These are phyloP conservation scores for Clupea harengus DNA, from an alignment of 2,113 vertebrate genomes.

Conservation along the genomic window DNA sequence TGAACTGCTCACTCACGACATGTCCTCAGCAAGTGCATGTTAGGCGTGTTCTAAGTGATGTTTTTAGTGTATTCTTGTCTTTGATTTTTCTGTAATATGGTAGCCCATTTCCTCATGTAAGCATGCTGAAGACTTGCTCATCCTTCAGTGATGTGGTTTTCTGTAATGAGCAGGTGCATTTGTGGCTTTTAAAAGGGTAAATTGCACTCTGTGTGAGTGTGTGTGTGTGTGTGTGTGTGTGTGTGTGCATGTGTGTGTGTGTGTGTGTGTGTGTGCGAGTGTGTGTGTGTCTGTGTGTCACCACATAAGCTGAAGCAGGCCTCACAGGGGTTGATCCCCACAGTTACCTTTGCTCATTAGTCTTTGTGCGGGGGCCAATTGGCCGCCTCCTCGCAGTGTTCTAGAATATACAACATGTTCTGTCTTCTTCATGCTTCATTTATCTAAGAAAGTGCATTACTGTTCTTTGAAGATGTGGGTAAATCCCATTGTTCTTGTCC, in stretches of 20 bases:
- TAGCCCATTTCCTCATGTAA: constrained; percentile 42
- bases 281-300: not conserved
- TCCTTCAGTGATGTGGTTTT: constrained; percentile 51
- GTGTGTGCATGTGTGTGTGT: not conserved
- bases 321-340: not conserved
- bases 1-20: not conserved
- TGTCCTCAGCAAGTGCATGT: not conserved
- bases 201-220: constrained; percentile 34
- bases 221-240: not conserved
- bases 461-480: constrained; percentile 4
- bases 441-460: not conserved
- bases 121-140: constrained; percentile 25
- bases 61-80: not conserved
- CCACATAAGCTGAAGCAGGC: not conserved
- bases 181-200: constrained; percentile 52
- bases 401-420: not conserved
- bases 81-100: not conserved
- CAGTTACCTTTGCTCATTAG: not conserved
- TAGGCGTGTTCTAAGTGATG: not conserved
- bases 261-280: not conserved
- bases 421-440: not conserved
- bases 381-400: not conserved
- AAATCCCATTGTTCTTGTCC: constrained; percentile 36
- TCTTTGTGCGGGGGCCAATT: not conserved
- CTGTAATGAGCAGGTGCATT: constrained; percentile 64